Evolutionary conservation across 2,888 invertebrate genomes (phyloP).

Genomic region (Nephrocerus scutellatus): DNA sequence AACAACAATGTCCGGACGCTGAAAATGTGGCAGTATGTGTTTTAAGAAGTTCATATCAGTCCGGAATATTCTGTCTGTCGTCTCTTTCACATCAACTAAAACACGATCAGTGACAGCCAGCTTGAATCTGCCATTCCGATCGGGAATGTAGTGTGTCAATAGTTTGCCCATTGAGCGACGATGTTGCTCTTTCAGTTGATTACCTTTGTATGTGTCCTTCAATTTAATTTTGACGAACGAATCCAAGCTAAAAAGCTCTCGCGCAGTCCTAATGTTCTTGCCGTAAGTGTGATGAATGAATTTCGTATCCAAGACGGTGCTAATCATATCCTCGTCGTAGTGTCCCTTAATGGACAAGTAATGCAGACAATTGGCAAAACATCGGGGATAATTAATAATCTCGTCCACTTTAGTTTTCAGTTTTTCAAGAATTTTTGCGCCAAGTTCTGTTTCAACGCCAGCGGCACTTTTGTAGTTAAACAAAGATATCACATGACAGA

Average conservation of each 20-base stretch:
- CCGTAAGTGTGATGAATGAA: slow-evolving; percentile 55
- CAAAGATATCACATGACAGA: slow-evolving; percentile 56
- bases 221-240: slow-evolving; percentile 48
- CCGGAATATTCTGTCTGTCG: slow-evolving; percentile 49
- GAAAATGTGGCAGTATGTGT: slow-evolving; percentile 64
- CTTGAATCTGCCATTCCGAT: slow-evolving; percentile 49
- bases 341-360: slow-evolving; percentile 54
- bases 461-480: slow-evolving; percentile 55
- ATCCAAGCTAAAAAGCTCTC: slow-evolving; percentile 60
- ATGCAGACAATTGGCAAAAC: slow-evolving; percentile 56
- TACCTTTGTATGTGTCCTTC: slow-evolving; percentile 48
- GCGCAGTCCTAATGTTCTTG: slow-evolving; percentile 47
- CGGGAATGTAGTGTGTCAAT: slow-evolving; percentile 55
- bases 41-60: slow-evolving; percentile 47
- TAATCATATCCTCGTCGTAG: slow-evolving; percentile 56
- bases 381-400: slow-evolving; percentile 53
- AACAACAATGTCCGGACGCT: slow-evolving; percentile 58
- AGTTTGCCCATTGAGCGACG: slow-evolving; percentile 54
- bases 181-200: slow-evolving; percentile 49
- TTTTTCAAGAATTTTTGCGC: slow-evolving; percentile 46
- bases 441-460: slow-evolving; percentile 49
- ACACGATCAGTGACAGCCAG: slow-evolving; percentile 54
- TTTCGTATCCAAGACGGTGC: slow-evolving; percentile 52
- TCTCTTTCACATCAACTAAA: slow-evolving; percentile 53
- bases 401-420: slow-evolving; percentile 54